Base-by-base conservation (phyloP, 2,113 vertebrate species). In the Toxotes jaculatrix region DNA sequence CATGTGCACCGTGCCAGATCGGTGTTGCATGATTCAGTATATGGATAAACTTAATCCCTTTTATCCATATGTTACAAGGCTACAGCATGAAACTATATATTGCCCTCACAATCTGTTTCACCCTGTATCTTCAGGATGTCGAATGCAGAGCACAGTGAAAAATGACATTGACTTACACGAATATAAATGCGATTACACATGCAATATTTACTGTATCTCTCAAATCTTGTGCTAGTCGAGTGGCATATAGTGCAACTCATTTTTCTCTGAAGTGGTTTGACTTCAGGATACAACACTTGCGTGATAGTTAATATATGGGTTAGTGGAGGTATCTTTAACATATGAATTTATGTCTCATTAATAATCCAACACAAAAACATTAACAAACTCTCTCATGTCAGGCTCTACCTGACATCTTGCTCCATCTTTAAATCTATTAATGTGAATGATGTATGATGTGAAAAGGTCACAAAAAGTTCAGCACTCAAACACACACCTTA, bases 11-110 rank as follows among this genome's bases (percentile, higher is more conserved):
- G n/a, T 2, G 16, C 16, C 47, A 77, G 36, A 87, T 72, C 32
- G 12, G 45, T 59, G 77, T 59, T 83, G 47, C 84, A 77, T 86
- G 84, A 85, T 80, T 66, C 60, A 79, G 63, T 83, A 19, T 84
- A 73, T 57, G 79, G 49, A 72, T 49, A n/a, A 34, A 77, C 31
- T 1, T 86, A 88, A 91, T 90, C 82, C 82, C 56, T 73, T 84
- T 79, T 16, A 87, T 79, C 83, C 87, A 88, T 92, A 89, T 90
- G 84, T 70, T 82, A 32, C 69, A 23, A 59, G 62, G 65, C 27
- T 55, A 23, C 3, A 34, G 43, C 74, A 60, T 60, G 36, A 60
- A 74, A 53, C 40, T 63, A 21, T 79, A 80, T 55, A 72, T 77
- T 77, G 57, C 82, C 76, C 36, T 79, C 64, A 40, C 69, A 61